Evolutionary conservation across 2,113 vertebrate species (phyloP).

Genomic region (Uria lomvia): DNA sequence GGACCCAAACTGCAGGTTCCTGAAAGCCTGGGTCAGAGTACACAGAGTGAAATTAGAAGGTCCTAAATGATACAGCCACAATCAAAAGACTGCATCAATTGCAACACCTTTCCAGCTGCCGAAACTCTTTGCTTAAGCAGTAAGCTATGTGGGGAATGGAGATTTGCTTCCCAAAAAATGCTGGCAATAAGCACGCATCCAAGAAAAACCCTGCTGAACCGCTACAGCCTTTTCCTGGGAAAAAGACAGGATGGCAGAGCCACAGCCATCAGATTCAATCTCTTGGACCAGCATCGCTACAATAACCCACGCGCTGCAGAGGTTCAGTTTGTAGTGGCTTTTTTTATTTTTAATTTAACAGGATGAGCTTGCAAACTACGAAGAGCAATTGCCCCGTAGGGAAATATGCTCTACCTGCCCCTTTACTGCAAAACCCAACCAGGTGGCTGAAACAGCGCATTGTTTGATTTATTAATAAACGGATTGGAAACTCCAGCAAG

Average conservation of each 20-base stretch:
- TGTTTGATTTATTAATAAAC: background rate
- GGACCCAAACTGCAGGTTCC: background rate
- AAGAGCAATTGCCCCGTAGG: background rate
- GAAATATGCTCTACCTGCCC: background rate
- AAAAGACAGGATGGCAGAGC: background rate
- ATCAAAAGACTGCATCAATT: background rate
- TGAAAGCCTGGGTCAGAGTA: background rate
- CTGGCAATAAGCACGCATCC: rapidly evolving
- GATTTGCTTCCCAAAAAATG: background rate
- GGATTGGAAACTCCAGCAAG: background rate
- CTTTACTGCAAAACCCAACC: background rate
- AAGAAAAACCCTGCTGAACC: background rate
- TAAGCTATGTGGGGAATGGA: rapidly evolving
- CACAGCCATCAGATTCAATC: background rate
- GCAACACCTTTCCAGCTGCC: background rate
- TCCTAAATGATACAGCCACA: background rate
- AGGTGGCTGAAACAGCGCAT: rapidly evolving
- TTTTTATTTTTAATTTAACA: background rate
- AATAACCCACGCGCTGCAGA: background rate
- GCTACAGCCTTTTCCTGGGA: background rate
- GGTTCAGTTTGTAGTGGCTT: background rate
- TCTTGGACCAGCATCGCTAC: rapidly evolving
- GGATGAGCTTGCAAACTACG: background rate
- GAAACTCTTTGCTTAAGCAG: background rate
- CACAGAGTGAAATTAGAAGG: background rate